Conservation (phyloP, 2,888 invertebrate genomes). For the Dexiosoma caninum region DNA sequence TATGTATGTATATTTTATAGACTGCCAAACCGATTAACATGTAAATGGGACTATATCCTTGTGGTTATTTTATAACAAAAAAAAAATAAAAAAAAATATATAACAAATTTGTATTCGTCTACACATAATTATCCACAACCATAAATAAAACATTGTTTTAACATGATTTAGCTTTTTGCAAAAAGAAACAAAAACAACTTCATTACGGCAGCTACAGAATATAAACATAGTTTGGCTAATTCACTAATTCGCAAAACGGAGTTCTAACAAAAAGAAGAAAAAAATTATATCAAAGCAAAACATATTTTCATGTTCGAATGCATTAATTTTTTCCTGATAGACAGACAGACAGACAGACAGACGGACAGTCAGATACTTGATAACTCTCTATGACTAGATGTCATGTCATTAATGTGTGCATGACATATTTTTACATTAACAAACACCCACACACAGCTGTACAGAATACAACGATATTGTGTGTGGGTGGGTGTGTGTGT, state of each 20-base stretch:
- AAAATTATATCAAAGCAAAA: conserved; percentile 52
- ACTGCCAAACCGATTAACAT: conserved; percentile 12
- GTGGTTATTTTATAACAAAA: not conserved
- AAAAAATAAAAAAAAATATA: no score
- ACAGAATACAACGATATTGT: no score
- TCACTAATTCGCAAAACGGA: conserved; percentile 32
- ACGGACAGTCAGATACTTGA: not conserved
- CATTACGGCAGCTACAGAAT: conserved; percentile 22
- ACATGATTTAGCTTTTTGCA: conserved; percentile 62
- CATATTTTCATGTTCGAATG: conserved; percentile 55
- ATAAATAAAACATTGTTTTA: conserved; percentile 41
- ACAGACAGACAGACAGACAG: conserved; percentile 9
- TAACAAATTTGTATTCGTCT: not conserved
- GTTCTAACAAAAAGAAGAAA: not conserved
- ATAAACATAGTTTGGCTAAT: conserved; percentile 46
- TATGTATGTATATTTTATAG: not conserved
- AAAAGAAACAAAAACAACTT: no score
- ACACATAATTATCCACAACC: not conserved
- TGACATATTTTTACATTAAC: conserved; percentile 45
- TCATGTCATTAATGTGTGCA: conserved; percentile 57
- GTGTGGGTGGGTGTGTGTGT: not conserved
- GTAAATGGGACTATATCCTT: conserved; percentile 16
- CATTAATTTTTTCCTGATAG: conserved; percentile 48
- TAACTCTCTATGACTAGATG: conserved; percentile 38
- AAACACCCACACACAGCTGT: conserved; percentile 1